phyloP scores from a whole-genome alignment of 2,888 invertebrate species.

The Romanomermis culicivorax region DNA sequence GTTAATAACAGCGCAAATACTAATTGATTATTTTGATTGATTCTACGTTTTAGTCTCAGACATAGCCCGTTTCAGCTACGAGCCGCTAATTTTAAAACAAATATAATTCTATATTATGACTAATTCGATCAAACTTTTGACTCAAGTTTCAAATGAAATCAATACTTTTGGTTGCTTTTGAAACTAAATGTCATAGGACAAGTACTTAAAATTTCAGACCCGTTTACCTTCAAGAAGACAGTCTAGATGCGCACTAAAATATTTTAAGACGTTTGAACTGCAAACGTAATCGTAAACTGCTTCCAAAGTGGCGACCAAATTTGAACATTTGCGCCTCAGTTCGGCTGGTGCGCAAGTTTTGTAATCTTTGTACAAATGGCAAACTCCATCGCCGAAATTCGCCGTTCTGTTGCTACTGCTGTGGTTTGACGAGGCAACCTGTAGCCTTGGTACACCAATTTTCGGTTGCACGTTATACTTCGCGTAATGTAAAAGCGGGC shows the following conservation, averaged over 20 bases:
- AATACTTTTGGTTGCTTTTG: too few relatives aligned
- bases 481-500: not conserved
- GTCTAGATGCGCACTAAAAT: slow-evolving; percentile 15
- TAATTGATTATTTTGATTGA: too few relatives aligned
- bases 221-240: slow-evolving; percentile 12
- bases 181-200: too few relatives aligned
- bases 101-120: too few relatives aligned
- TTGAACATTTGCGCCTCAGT: not conserved
- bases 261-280: slow-evolving; percentile 15
- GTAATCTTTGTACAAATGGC: slow-evolving; percentile 7
- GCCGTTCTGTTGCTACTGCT: not conserved
- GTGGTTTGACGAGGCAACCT: not conserved
- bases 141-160: too few relatives aligned
- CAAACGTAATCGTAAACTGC: slow-evolving; percentile 20
- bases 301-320: slow-evolving; percentile 12
- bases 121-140: too few relatives aligned
- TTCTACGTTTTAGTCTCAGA: too few relatives aligned
- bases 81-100: too few relatives aligned
- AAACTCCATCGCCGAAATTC: not conserved
- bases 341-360: slow-evolving; percentile 7
- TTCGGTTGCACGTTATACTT: not conserved
- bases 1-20: too few relatives aligned
- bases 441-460: not conserved
- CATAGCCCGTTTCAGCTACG: too few relatives aligned
- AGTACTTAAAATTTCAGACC: too few relatives aligned